These are phyloP conservation scores for Olivierus martensii DNA, from an alignment of 1,140 invertebrate species.

Conservation along the genomic window DNA sequence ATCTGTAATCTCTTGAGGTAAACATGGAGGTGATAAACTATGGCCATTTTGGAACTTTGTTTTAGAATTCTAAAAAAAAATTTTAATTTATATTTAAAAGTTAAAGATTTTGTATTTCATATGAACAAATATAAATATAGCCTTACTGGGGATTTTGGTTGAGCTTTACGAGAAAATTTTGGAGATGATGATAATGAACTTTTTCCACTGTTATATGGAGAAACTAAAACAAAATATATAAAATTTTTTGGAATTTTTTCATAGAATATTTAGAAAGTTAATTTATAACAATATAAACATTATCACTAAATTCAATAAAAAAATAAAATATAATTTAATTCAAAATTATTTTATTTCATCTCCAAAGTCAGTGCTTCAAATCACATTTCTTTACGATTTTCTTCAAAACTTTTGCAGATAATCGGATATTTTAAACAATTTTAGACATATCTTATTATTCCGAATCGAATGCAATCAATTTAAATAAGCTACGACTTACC, in stretches of 20 bases:
- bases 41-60: conserved; percentile 16
- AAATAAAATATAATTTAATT: too few relatives aligned
- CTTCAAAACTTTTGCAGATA: too few relatives aligned
- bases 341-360: too few relatives aligned
- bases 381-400: too few relatives aligned
- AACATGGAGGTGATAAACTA: conserved; percentile 1
- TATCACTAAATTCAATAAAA: too few relatives aligned
- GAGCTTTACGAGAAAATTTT: conserved; percentile 2
- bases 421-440: too few relatives aligned
- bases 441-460: too few relatives aligned
- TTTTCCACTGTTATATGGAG: conserved; percentile 10
- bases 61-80: neutral
- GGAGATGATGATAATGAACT: conserved; percentile 13
- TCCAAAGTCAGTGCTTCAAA: too few relatives aligned
- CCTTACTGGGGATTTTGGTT: conserved; percentile 16
- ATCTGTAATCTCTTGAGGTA: conserved; percentile 24
- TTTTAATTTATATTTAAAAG: neutral
- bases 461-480: too few relatives aligned
- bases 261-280: neutral
- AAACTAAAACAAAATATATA: conserved; percentile 3
- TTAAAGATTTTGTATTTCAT: neutral
- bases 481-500: too few relatives aligned
- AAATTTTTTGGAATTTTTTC: neutral
- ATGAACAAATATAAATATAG: neutral
- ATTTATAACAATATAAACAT: neutral